Evolutionary conservation across 2,797 vertebrate genomes (phyloP).

Genomic region (Helostoma temminkii): DNA sequence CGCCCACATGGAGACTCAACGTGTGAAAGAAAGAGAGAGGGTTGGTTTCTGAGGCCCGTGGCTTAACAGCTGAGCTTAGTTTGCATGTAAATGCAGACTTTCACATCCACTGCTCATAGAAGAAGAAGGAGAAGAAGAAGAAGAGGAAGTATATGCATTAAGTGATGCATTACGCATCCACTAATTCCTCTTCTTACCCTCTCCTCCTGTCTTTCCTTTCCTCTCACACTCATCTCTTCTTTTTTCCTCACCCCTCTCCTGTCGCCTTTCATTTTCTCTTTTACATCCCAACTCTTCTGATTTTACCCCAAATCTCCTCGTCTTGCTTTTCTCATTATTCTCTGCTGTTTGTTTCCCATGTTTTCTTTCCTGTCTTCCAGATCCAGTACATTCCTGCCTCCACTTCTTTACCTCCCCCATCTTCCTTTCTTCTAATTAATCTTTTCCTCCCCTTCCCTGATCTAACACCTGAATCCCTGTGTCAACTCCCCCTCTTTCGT

Average conservation of each 20-base stretch:
- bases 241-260: conserved; percentile 12
- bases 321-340: background rate
- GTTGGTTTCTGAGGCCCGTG: conserved; percentile 49
- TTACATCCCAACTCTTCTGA: no score
- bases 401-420: background rate
- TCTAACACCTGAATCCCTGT: background rate
- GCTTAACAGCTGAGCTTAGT: conserved; percentile 40
- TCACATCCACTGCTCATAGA: conserved; percentile 19
- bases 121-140: conserved; percentile 16
- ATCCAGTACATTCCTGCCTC: no score
- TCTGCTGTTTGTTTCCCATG: background rate
- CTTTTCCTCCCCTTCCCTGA: no score
- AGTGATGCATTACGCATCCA: conserved; percentile 26
- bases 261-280: conserved; percentile 22
- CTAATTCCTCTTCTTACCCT: conserved; percentile 15
- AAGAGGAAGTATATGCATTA: conserved; percentile 17
- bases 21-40: conserved; percentile 27
- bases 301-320: background rate
- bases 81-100: conserved; percentile 62
- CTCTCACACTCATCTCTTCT: conserved; percentile 30
- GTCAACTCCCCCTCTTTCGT: background rate
- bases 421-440: background rate
- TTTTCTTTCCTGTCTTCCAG: background rate
- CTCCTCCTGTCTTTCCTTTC: conserved; percentile 18
- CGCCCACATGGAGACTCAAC: conserved; percentile 20